Percentiles rank a stretch among this genome's conserved stretches.
Conservation (phyloP, 1,140 invertebrate species). For the Brachionus sp. region DNA sequence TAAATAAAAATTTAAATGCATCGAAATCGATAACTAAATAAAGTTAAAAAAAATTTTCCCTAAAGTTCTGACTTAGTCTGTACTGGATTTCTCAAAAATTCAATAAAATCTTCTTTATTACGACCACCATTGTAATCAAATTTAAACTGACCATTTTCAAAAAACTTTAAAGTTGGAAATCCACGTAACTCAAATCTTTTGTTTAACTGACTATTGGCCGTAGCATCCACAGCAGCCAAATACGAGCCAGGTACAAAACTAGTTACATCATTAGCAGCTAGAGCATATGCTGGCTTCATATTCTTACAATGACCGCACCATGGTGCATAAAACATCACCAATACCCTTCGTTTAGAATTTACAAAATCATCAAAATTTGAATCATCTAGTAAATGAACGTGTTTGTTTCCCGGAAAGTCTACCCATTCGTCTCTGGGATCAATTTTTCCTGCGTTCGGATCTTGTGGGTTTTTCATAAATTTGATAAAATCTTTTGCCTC, state of each 20-base stretch:
- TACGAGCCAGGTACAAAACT: slow-evolving; percentile 62
- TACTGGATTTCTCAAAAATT: slow-evolving; percentile 29
- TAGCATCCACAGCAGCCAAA: slow-evolving; percentile 75
- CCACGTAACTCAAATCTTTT: slow-evolving; percentile 71
- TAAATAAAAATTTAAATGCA: background rate
- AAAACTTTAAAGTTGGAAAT: slow-evolving; percentile 82
- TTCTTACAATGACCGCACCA: slow-evolving; percentile 59
- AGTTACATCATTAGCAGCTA: slow-evolving; percentile 53
- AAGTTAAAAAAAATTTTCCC: background rate
- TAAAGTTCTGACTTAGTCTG: slow-evolving; percentile 28
- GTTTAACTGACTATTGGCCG: slow-evolving; percentile 68
- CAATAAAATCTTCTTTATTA: slow-evolving; percentile 28
- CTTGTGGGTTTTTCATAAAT: slow-evolving; percentile 44
- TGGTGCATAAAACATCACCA: slow-evolving; percentile 52
- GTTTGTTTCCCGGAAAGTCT: background rate
- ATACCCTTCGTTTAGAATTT: slow-evolving; percentile 44
- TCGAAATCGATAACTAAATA: background rate
- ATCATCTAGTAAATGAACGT: background rate
- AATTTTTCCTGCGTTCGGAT: slow-evolving; percentile 48
- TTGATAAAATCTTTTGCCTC: slow-evolving; percentile 41
- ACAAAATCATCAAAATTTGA: slow-evolving; percentile 22
- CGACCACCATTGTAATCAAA: background rate
- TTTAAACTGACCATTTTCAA: slow-evolving; percentile 69
- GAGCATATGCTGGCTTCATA: slow-evolving; percentile 60
- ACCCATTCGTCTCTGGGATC: slow-evolving; percentile 54